Base-by-base conservation (phyloP, 2,113 vertebrate species). In the Hucho hucho region DNA sequence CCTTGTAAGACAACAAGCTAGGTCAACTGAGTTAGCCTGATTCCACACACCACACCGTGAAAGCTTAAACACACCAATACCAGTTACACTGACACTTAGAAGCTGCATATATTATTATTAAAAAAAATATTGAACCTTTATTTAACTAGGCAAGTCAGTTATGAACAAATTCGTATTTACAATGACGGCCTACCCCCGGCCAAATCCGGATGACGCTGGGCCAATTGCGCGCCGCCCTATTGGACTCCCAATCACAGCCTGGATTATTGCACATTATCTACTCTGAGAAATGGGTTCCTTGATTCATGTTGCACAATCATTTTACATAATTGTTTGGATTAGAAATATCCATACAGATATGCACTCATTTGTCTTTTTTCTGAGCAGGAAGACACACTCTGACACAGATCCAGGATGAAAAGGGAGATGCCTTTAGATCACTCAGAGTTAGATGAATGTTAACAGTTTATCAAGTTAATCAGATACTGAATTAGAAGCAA, bases 21-120 rank as follows among this genome's bases (percentile, higher is more conserved):
- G 73, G 79, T 81, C 75, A 80, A 72, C 75, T 75, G 75, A 77
- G 72, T 73, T 83, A 82, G 79, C 77, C 81, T 43, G 37, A 74
- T 64, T 70, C 64, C 75, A 75, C 75, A 74, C 75, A 73, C 28
- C 24, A 77, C 73, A 59, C 77, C 70, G 69, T 69, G 58, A 56
- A 73, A 26, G 64, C 53, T 56, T 56, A 18, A 56, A 56, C 53
- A 56, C 18, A 56, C 16, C 53, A 14, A 56, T 59, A 75, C 71
- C 22, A 73, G 67, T 49, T 2, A 73, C 63, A 72, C 46, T 71
- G 14, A 18, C 66, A 22, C 49, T 37, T 32, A 25, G 72, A 70
- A 67, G 26, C 29, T 79, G 53, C 63, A 67, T 74, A 26, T 63
- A 78, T 74, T 7, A 72, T 32, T 32, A 32, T 32, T 32, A n/a